Evolutionary conservation across 2,797 vertebrate species (phyloP), one percentile per base, ranked within the genome.

Genomic region (Serranus cabrilla): DNA sequence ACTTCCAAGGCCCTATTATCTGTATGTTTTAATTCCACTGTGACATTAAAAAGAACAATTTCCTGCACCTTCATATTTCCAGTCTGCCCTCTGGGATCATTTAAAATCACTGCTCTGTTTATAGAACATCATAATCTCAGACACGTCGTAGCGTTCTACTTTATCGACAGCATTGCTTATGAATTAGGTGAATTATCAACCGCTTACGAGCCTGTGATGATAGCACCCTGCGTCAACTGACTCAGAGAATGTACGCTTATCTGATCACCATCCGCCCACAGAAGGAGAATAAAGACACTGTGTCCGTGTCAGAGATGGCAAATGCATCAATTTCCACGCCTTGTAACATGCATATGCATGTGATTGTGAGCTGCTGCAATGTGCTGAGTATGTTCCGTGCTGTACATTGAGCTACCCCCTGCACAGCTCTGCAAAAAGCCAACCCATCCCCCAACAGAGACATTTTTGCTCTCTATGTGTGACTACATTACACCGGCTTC

Each of bases 391-490:
- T 73, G 70, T 78, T 65, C 45, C 61, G 68, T 51, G 64, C 63
- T 81, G 57, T 86, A 78, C 65, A 37, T 80, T 51, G 76, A 84
- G 64, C 80, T 18, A n/a, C 71, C 82, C 62, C 78, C 82, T 75
- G 65, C 72, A 45, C 70, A 18, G 74, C 80, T 75, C 56, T 56
- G 45, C 63, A 49, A 55, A 34, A 85, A 91, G 76, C 76, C 74
- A 34, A 71, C 89, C 91, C 89, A 81, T 83, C 90, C 85, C 90
- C 90, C 89, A 84, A 52, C 78, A 13, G 68, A 88, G 86, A 91
- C 78, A 79, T 88, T 91, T 91, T 71, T 86, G 55, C 84, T 86
- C 63, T 88, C 54, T 82, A 81, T 81, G 84, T 85, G 84, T 70
- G 79, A 88, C 91, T 91, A 88, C 89, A 91, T 89, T 90, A 90